Evolutionary conservation across 2,113 vertebrate genomes (phyloP), one percentile per base, ranked within the genome.

Genomic region (Xenus cinereus): DNA sequence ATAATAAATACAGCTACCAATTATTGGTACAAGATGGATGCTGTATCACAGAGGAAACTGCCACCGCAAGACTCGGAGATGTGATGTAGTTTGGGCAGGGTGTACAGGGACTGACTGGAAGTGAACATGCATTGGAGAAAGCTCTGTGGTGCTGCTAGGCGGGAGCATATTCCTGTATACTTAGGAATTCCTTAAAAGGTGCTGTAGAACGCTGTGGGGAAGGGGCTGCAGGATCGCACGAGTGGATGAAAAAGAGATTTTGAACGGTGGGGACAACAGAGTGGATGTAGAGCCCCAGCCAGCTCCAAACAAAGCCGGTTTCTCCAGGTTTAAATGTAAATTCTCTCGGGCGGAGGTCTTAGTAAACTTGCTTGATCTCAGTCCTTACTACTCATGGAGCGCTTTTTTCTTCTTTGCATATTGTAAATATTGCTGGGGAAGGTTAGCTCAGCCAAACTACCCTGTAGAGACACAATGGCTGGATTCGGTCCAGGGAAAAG

Each of bases 281-380:
- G 26, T 32, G 21, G 19, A 51, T 23, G 16, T 22, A 75, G 23
- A 91, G 37, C 37, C 41, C 56, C 33, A 72, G 50, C 24, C 86
- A 75, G 35, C 35, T 84, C 75, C 69, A 81, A 83, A 69, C 0
- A 1, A 84, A 93, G 79, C 91, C 35, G 60, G 84, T 84, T 96
- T 91, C 56, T 79, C 84, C 71, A 74, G 39, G 48, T 76, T 91
- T 68, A 41, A 68, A 95, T 94, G 73, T 68, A 95, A 93, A 93
- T 87, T 81, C 35, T 81, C 19, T 75, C 75, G 69, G 81, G 74
- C 1, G 12, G 87, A 95, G 57, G n/a, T 86, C 37, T 51, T 39
- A 23, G 48, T 72, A 79, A 92, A 73, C 26, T 28, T 74, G 50
- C 64, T 69, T 60, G 30, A 77, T 84, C 63, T 80, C 48, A 72